Evolutionary conservation across 2,113 vertebrate genomes (phyloP).

Genomic region (Procavia capensis): DNA sequence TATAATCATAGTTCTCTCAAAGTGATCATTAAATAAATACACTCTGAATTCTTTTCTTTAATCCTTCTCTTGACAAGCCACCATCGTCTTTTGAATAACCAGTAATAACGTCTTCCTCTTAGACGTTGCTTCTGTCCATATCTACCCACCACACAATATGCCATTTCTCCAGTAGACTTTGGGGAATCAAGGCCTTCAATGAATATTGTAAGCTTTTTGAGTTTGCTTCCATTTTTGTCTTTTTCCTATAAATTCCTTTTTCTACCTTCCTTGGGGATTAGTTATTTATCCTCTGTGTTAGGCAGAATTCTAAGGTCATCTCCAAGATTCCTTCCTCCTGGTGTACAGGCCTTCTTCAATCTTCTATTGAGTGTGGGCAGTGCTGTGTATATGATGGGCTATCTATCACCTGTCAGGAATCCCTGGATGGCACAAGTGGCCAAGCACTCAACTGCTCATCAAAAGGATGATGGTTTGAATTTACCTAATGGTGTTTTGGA

Average conservation of each 20-base stretch:
- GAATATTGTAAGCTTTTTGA: neutral
- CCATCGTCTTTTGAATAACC: constrained; percentile 52
- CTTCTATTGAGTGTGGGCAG: neutral
- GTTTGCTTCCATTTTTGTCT: neutral
- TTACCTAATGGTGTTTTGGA: neutral
- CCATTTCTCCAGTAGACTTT: constrained; percentile 45
- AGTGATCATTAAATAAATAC: constrained; percentile 59
- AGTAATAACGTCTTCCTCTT: constrained; percentile 36
- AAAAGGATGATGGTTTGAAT: neutral
- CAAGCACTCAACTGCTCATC: neutral
- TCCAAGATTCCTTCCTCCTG: neutral
- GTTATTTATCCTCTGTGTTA: neutral
- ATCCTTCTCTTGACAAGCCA: constrained; percentile 66
- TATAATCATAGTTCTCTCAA: constrained; percentile 68
- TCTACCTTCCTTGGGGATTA: neutral
- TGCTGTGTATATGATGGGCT: neutral
- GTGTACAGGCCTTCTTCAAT: fast-evolving
- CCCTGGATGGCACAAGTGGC: neutral
- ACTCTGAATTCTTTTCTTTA: constrained; percentile 55
- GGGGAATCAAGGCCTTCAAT: neutral
- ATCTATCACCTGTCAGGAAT: neutral
- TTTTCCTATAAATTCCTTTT: neutral
- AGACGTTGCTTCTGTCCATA: neutral
- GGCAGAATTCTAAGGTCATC: neutral
- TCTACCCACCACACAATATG: neutral